Conservation (phyloP, 2,113 vertebrate species). For the Thalassoma bifasciatum region DNA sequence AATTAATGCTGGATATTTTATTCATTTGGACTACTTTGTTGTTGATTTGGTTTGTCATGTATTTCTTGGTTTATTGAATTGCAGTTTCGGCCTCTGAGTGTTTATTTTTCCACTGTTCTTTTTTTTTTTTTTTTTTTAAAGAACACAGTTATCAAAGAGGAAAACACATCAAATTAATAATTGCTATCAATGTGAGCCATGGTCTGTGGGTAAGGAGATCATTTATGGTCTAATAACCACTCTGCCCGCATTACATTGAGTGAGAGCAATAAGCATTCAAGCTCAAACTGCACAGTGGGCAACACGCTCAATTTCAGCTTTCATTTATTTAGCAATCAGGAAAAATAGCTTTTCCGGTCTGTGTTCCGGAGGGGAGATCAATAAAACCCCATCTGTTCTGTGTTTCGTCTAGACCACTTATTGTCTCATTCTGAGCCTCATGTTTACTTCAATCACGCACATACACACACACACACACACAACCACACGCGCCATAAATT, state of each 20-base stretch:
- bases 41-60: conserved; percentile 4
- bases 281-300: conserved; percentile 33
- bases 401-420: conserved; percentile 38
- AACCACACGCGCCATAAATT: conserved; percentile 9
- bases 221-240: conserved; percentile 48
- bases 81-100: background rate
- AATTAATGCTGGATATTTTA: conserved; percentile 40
- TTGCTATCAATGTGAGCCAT: conserved; percentile 45
- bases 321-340: conserved; percentile 62
- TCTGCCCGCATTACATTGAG: conserved; percentile 34
- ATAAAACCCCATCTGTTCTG: conserved; percentile 61
- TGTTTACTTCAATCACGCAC: conserved; percentile 31
- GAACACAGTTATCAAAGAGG: conserved; percentile 26
- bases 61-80: conserved; percentile 26
- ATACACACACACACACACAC: conserved; percentile 14
- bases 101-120: background rate
- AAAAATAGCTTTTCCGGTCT: conserved; percentile 60
- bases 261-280: conserved; percentile 17
- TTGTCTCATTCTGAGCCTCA: conserved; percentile 14
- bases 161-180: conserved; percentile 34
- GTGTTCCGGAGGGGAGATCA: conserved; percentile 51
- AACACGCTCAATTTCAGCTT: conserved; percentile 61
- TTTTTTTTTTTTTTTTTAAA: conserved; percentile 5
- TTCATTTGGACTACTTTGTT: conserved; percentile 42
- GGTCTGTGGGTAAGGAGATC: conserved; percentile 32